Evolutionary conservation across 2,113 vertebrate genomes (phyloP).

Genomic region (Myiagra hebetior): DNA sequence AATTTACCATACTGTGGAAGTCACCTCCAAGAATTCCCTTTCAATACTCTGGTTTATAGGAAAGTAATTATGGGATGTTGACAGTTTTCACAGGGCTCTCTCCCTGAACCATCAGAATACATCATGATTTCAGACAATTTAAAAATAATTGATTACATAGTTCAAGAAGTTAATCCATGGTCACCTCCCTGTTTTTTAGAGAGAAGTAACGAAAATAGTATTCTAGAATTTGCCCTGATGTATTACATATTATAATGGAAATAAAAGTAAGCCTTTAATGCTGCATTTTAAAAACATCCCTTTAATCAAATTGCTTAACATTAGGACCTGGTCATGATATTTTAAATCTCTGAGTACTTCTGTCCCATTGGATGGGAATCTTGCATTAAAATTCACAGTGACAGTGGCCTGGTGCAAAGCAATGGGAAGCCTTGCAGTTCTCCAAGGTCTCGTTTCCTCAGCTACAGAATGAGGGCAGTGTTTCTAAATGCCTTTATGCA

Average conservation of each 20-base stretch:
- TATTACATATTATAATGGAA: neutral
- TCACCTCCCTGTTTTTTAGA: neutral
- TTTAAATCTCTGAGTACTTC: neutral
- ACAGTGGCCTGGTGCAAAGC: neutral
- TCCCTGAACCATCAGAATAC: neutral
- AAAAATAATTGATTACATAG: neutral
- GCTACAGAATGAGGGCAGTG: neutral
- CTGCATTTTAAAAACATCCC: neutral
- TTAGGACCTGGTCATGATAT: neutral
- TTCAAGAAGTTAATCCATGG: neutral
- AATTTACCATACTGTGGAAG: neutral
- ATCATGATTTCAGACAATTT: neutral
- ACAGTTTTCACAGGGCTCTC: neutral
- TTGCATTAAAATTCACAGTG: neutral
- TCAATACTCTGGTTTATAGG: neutral
- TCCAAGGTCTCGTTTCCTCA: neutral
- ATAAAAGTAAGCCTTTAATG: neutral
- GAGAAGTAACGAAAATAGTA: neutral
- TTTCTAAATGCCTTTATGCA: neutral
- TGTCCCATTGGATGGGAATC: neutral
- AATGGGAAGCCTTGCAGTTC: neutral
- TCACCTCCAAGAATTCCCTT: neutral
- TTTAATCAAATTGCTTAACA: neutral
- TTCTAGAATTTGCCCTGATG: neutral
- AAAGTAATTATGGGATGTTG: neutral